These are phyloP conservation scores for Drosophila gaucha DNA, from an alignment of 2,888 invertebrate genomes.

Conservation along the genomic window DNA sequence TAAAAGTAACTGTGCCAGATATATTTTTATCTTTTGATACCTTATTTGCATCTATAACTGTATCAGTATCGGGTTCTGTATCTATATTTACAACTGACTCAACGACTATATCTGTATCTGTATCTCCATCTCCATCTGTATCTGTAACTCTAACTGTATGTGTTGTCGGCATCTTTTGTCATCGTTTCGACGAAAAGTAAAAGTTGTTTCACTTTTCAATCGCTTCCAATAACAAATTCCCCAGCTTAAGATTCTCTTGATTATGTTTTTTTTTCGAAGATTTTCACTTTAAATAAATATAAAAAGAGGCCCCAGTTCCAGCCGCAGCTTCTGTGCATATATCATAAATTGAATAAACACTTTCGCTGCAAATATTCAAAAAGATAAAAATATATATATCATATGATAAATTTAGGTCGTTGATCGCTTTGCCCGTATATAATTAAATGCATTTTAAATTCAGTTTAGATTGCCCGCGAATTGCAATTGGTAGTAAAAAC, in stretches of 20 bases:
- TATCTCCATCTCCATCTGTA: not conserved
- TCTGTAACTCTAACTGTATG: slow-evolving; percentile 10
- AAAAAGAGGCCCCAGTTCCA: slow-evolving; percentile 2
- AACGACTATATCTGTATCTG: slow-evolving; percentile 3
- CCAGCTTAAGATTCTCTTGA: slow-evolving; percentile 60
- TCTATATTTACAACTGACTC: not conserved
- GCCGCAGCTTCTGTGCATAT: not conserved
- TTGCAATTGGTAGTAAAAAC: slow-evolving; percentile 15
- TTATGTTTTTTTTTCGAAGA: slow-evolving; percentile 44
- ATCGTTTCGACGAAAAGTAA: slow-evolving; percentile 60
- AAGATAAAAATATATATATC: slow-evolving; percentile 9
- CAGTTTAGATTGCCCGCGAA: slow-evolving; percentile 31
- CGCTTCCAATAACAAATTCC: slow-evolving; percentile 24
- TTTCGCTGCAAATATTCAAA: slow-evolving; percentile 33
- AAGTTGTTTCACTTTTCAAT: slow-evolving; percentile 74
- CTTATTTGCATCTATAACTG: not conserved
- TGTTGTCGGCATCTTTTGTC: slow-evolving; percentile 32
- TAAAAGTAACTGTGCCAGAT: not conserved
- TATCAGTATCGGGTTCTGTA: slow-evolving; percentile 1
- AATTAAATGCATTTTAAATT: slow-evolving; percentile 28
- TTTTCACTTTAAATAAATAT: slow-evolving; percentile 61
- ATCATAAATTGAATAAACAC: slow-evolving; percentile 19
- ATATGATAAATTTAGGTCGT: slow-evolving; percentile 14
- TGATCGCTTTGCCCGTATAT: slow-evolving; percentile 32
- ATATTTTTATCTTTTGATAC: not conserved